These are phyloP conservation scores for Odontamblyopus lacepedii DNA, from an alignment of 2,797 vertebrate species.

Conservation along the genomic window DNA sequence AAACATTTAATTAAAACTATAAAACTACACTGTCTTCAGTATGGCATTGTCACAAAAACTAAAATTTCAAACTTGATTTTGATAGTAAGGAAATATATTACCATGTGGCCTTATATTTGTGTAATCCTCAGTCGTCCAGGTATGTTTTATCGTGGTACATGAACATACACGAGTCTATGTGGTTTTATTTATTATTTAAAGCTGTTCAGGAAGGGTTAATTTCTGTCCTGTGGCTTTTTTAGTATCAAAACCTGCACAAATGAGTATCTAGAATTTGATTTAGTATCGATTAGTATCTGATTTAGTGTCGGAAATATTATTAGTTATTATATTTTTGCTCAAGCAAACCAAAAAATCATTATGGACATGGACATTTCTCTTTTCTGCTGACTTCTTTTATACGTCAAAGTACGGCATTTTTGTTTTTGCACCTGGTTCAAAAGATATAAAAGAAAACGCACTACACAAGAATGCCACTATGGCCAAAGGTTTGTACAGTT, in stretches of 20 bases:
- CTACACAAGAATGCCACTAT: constrained; percentile 39
- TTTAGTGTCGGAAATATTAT: not conserved
- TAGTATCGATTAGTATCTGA: too few species aligned
- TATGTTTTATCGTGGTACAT: too few species aligned
- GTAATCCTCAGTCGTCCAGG: too few species aligned
- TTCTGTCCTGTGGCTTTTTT: too few species aligned
- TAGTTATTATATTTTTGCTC: not conserved
- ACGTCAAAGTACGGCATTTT: not conserved
- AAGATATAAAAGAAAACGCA: constrained; percentile 35
- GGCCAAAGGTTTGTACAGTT: constrained; percentile 44
- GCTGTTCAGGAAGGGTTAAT: too few species aligned
- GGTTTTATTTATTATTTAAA: too few species aligned
- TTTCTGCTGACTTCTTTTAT: not conserved
- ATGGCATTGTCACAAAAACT: not conserved
- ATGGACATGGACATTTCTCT: not conserved
- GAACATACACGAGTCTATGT: too few species aligned
- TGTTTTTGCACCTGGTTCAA: constrained; percentile 28
- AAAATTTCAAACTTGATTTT: too few species aligned
- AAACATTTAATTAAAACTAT: not conserved
- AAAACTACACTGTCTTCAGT: not conserved
- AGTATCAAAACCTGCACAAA: too few species aligned
- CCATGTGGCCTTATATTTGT: too few species aligned
- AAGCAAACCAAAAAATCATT: not conserved
- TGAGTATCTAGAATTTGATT: too few species aligned
- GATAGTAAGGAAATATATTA: too few species aligned